Evolutionary conservation across 2,113 vertebrate genomes (phyloP), one percentile per base, ranked within the genome.

Genomic region (Neopipo cinnamomea): DNA sequence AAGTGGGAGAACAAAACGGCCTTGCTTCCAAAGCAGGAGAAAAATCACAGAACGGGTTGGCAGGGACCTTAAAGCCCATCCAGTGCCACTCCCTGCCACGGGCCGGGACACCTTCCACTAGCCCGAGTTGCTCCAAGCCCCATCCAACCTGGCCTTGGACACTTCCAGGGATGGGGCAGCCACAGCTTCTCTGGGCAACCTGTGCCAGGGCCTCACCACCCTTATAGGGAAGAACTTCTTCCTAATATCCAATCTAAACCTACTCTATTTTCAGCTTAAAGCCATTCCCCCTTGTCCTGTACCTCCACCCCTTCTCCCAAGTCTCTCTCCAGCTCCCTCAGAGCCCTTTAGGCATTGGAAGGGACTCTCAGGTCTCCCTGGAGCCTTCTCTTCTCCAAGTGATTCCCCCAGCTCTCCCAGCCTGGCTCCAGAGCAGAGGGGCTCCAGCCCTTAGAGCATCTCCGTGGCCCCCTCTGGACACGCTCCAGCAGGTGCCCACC

Each of bases 281-380:
- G n/a, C 47, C n/a, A n/a, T 47, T 68, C 13, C 23, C 47, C 20
- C 6, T 7, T 19, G 39, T n/a, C 14, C 30, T 75, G 30, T 30
- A 14, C 1, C 24, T 61, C 30, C 53, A 61, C 6, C 4, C 6
- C 24, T 17, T 22, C 4, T 47, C 6, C 41, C 0, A 5, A 62
- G 24, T 55, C 24, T 12, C 13, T 27, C 41, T 61, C 46, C 53
- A 75, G 53, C 28, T 68, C 39, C 46, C 46, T 0, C 55, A 25
- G 8, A 47, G n/a, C n/a, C 17, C 20, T 68, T 35, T 19, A 61
- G 39, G 59, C 22, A 0, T 30, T 31, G n/a, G 20, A 53, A 89
- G 14, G 28, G 53, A 24, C n/a, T 47, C 30, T 55, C 5, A 2
- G 17, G 2, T n/a, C 24, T 68, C 62, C 24, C 19, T 1, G 0